Conservation (phyloP, 2,113 vertebrate genomes). For the Protobothrops mucrosquamatus region DNA sequence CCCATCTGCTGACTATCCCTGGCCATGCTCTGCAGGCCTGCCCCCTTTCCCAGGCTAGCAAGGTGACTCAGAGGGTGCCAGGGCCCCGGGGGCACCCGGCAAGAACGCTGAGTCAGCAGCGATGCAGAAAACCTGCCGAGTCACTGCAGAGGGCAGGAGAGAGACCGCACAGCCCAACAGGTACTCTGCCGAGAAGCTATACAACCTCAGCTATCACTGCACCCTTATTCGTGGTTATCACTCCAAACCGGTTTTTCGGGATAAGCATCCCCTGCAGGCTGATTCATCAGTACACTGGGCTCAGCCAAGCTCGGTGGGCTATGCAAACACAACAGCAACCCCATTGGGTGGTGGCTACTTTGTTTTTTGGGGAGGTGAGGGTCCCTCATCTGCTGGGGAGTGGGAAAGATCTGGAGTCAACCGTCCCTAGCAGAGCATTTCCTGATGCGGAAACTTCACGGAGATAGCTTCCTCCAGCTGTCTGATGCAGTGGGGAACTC, state of each 20-base stretch:
- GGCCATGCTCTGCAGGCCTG: neutral
- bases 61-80: neutral
- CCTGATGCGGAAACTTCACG: neutral
- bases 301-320: neutral
- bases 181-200: neutral
- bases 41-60: neutral
- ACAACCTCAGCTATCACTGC: neutral
- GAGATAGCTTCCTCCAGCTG: neutral
- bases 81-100: neutral
- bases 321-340: neutral
- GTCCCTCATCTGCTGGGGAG: neutral
- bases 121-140: neutral
- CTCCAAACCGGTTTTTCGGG: neutral
- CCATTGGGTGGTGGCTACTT: neutral
- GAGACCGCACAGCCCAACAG: neutral
- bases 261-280: neutral
- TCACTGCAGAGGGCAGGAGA: neutral
- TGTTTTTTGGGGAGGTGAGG: neutral
- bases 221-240: neutral
- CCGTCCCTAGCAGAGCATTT: neutral
- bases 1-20: neutral
- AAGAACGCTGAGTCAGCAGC: conserved; percentile 12
- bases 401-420: neutral
- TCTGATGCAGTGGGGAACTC: neutral
- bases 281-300: neutral